Conservation (phyloP, 2,113 vertebrate genomes). For the Phycodurus eques region DNA sequence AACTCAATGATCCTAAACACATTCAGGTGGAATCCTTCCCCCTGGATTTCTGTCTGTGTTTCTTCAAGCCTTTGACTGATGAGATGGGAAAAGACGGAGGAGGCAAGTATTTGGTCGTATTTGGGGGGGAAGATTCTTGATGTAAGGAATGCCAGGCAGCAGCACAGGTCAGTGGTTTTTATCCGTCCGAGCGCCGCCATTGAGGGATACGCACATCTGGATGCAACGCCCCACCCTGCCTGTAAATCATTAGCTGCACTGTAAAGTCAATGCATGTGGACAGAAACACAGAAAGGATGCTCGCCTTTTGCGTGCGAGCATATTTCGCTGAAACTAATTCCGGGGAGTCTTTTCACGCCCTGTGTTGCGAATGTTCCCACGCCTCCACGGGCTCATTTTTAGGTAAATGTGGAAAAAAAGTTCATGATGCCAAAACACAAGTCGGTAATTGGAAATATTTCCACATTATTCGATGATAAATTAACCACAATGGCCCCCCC, state of each 20-base stretch:
- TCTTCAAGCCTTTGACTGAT: slow-evolving; percentile 72
- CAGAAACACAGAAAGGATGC: slow-evolving; percentile 40
- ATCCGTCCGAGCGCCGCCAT: slow-evolving; percentile 63
- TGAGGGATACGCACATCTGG: slow-evolving; percentile 72
- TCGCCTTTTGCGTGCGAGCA: slow-evolving; percentile 29
- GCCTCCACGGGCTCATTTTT: neutral
- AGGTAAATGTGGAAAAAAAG: neutral
- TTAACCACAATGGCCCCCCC: neutral
- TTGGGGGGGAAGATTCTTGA: slow-evolving; percentile 59
- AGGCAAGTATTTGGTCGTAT: slow-evolving; percentile 49
- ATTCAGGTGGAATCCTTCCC: slow-evolving; percentile 53
- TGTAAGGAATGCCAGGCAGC: slow-evolving; percentile 68
- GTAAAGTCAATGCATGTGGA: slow-evolving; percentile 42
- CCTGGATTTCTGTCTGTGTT: slow-evolving; percentile 29
- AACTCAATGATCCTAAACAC: slow-evolving; percentile 64
- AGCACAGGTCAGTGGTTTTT: slow-evolving; percentile 68
- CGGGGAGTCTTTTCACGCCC: slow-evolving; percentile 1
- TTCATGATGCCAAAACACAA: neutral
- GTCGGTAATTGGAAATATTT: neutral
- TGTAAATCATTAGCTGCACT: slow-evolving; percentile 63
- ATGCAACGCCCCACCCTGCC: slow-evolving; percentile 54
- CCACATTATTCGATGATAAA: neutral
- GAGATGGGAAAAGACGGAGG: slow-evolving; percentile 56
- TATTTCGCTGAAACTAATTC: slow-evolving; percentile 27
- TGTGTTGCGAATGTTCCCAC: slow-evolving; percentile 2